Evolutionary conservation across 1,140 invertebrate genomes (phyloP).

Genomic region (Archivesica marissinica): DNA sequence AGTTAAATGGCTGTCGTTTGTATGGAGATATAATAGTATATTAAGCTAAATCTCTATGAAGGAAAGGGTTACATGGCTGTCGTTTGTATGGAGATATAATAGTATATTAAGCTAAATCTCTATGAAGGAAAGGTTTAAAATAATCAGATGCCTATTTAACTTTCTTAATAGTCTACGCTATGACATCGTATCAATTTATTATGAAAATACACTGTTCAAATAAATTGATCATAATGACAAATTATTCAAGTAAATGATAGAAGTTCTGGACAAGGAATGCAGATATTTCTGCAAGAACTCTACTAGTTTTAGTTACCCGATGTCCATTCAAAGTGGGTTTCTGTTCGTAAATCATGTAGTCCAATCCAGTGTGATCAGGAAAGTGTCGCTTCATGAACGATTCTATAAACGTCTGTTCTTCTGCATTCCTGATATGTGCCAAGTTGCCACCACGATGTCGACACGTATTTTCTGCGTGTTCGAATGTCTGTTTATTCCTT

Average conservation of each 20-base stretch:
- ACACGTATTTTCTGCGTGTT: slow-evolving; percentile 30
- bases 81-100: no score
- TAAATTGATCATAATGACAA: background rate
- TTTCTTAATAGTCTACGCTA: background rate
- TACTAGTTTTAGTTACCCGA: slow-evolving; percentile 14
- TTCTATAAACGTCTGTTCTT: slow-evolving; percentile 42
- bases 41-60: no score
- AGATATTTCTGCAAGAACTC: background rate
- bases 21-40: no score
- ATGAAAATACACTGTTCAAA: background rate
- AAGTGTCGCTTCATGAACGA: slow-evolving; percentile 13
- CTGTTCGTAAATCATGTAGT: background rate
- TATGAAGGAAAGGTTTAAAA: no score
- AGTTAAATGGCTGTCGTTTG: no score
- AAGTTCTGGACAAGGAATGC: background rate
- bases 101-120: no score
- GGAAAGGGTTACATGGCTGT: no score
- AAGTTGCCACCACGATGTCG: slow-evolving; percentile 21
- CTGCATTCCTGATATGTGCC: background rate
- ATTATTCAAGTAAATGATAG: background rate
- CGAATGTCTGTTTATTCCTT: background rate
- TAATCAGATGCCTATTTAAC: background rate
- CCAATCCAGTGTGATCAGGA: slow-evolving; percentile 47
- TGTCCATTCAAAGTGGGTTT: slow-evolving; percentile 41
- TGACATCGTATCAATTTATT: background rate